phyloP scores from a whole-genome alignment of 1,140 invertebrate species.

The Pararge aegeria region DNA sequence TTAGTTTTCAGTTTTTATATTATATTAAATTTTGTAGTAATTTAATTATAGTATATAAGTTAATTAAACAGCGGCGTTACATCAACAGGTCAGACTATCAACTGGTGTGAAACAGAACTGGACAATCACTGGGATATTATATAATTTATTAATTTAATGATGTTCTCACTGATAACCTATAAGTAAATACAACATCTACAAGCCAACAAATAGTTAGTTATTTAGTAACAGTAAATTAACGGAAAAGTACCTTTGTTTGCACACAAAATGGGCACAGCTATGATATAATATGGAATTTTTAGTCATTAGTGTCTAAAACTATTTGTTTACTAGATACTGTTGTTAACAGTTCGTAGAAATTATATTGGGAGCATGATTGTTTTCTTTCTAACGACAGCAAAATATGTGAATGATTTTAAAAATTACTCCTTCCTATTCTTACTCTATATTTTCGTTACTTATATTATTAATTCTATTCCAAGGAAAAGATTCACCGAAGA shows the following conservation, averaged over 20 bases:
- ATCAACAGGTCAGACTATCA: slow-evolving; percentile 8
- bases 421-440: too few relatives aligned
- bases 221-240: slow-evolving; percentile 21
- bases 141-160: slow-evolving; percentile 32
- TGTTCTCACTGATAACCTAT: slow-evolving; percentile 33
- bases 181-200: too few relatives aligned
- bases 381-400: neutral
- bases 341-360: neutral
- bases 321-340: neutral
- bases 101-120: slow-evolving; percentile 20
- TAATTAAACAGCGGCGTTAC: slow-evolving; percentile 6
- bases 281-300: slow-evolving; percentile 9
- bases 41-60: neutral
- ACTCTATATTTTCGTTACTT: too few relatives aligned
- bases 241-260: slow-evolving; percentile 40
- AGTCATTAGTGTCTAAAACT: slow-evolving; percentile 11
- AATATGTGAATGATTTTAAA: too few relatives aligned
- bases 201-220: slow-evolving; percentile 21
- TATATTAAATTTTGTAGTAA: too few relatives aligned
- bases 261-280: slow-evolving; percentile 11
- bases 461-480: too few relatives aligned
- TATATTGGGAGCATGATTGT: neutral
- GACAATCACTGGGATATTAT: slow-evolving; percentile 14
- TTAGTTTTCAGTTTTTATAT: too few relatives aligned
- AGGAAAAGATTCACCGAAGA: too few relatives aligned